A percentile compares a stretch with the other conserved stretches of the same genome.
These are phyloP conservation scores for Geodia barretti DNA, from an alignment of 37 sponge, comb jelly and placozoan genomes.

Conservation along the genomic window DNA sequence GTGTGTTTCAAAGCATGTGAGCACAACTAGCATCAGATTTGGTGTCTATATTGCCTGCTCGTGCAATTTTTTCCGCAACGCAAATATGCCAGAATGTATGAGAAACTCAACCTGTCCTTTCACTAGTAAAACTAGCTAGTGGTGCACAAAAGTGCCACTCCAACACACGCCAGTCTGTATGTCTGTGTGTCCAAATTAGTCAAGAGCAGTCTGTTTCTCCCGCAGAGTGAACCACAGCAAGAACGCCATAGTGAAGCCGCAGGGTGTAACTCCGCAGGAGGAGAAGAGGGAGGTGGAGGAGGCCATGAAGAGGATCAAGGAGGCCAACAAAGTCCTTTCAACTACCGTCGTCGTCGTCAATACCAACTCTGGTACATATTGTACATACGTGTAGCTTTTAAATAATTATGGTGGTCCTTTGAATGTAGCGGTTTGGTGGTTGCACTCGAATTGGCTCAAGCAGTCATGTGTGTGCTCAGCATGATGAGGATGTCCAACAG, in stretches of 20 bases:
- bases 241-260: conserved; percentile 94
- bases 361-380: too few species aligned
- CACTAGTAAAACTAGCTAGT: too few species aligned
- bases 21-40: neutral
- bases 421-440: neutral
- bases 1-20: neutral
- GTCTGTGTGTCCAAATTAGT: neutral
- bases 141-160: too few species aligned
- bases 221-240: conserved; percentile 89
- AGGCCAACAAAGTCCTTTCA: conserved; percentile 62
- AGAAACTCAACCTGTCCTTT: too few species aligned
- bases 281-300: conserved; percentile 76
- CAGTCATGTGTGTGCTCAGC: too few species aligned
- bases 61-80: too few species aligned
- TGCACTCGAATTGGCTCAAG: too few species aligned
- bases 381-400: neutral
- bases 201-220: neutral
- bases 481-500: too few species aligned
- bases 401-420: neutral
- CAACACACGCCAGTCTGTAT: too few species aligned
- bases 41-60: too few species aligned
- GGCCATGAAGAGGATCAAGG: conserved; percentile 84
- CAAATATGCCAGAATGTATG: too few species aligned
- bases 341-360: conserved; percentile 31
- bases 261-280: conserved; percentile 69